Conservation (phyloP, 1,140 invertebrate species). For the Physella acuta region DNA sequence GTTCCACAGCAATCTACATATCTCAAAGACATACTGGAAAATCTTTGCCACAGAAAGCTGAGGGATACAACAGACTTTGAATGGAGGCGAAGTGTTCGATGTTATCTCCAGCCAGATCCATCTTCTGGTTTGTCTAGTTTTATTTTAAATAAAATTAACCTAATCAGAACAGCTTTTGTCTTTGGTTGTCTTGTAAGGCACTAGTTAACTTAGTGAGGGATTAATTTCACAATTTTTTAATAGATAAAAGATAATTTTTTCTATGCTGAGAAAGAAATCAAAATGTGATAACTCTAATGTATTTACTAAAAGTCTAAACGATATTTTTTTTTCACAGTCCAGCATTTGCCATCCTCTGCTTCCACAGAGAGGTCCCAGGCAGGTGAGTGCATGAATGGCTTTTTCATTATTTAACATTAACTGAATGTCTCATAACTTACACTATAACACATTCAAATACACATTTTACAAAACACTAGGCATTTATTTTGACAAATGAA, state of each 20-base stretch:
- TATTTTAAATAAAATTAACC: too few relatives aligned
- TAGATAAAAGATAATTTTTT: too few relatives aligned
- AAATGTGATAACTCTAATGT: too few relatives aligned
- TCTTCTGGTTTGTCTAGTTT: neutral
- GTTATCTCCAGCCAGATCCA: conserved; percentile 47
- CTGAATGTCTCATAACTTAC: too few relatives aligned
- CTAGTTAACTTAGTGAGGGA: too few relatives aligned
- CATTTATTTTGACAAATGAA: too few relatives aligned
- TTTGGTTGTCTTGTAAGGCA: too few relatives aligned
- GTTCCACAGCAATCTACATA: conserved; percentile 53
- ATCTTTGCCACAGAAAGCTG: conserved; percentile 53
- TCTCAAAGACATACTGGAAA: conserved; percentile 55
- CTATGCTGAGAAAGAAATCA: too few relatives aligned
- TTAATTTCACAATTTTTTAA: too few relatives aligned
- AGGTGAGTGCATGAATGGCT: conserved; percentile 9
- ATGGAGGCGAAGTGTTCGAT: conserved; percentile 55
- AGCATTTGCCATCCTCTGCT: conserved; percentile 3
- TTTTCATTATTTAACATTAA: neutral
- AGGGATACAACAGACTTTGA: conserved; percentile 59
- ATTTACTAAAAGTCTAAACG: neutral
- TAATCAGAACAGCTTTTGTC: too few relatives aligned
- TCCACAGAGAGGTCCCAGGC: neutral
- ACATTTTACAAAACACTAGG: too few relatives aligned
- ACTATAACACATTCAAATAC: too few relatives aligned
- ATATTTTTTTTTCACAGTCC: conserved; percentile 3